These are phyloP conservation scores for Heliconius congener DNA, from an alignment of 1,140 invertebrate species.

Conservation along the genomic window DNA sequence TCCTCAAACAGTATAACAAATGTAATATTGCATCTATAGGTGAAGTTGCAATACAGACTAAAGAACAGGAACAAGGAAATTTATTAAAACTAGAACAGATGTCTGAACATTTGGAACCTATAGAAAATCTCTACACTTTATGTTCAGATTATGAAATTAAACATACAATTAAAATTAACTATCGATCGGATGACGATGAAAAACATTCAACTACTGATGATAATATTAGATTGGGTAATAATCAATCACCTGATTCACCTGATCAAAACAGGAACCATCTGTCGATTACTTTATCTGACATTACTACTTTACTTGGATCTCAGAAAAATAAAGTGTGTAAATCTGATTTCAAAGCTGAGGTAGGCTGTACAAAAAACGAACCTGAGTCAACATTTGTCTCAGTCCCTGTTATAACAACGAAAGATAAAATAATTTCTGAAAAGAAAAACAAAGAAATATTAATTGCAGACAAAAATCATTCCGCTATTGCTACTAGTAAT, in stretches of 20 bases:
- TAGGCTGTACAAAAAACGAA: not conserved
- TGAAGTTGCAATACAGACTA: not conserved
- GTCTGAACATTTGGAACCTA: not conserved
- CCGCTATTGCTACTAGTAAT: not conserved
- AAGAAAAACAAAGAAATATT: not conserved
- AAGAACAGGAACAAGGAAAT: not conserved
- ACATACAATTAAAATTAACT: not conserved
- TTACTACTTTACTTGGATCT: not conserved
- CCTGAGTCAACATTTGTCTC: not conserved
- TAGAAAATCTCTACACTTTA: not conserved
- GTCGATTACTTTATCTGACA: not conserved
- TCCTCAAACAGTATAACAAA: not conserved
- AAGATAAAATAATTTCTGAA: not conserved
- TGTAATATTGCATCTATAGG: not conserved
- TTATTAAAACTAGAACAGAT: not conserved
- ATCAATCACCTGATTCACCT: not conserved
- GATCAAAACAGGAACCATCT: not conserved
- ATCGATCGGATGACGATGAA: not conserved
- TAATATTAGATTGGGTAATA: not conserved
- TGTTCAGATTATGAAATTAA: not conserved
- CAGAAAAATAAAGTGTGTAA: not conserved
- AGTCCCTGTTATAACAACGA: not conserved
- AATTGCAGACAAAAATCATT: not conserved
- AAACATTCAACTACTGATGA: not conserved
- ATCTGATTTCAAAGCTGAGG: not conserved